phyloP scores from a whole-genome alignment of 2,888 invertebrate genomes.

The Epirrhoe alternata region DNA sequence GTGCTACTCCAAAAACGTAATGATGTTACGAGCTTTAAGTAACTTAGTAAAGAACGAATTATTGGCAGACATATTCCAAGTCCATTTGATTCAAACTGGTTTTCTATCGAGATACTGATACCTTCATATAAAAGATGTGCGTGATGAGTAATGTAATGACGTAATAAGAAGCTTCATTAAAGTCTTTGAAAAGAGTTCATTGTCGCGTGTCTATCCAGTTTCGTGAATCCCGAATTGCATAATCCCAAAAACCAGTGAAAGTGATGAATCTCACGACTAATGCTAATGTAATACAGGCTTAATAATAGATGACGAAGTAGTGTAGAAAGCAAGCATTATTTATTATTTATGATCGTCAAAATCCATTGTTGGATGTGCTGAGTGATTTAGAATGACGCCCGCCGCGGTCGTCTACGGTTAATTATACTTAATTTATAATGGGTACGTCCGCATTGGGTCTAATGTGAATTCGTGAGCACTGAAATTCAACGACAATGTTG shows the following conservation, averaged over 20 bases:
- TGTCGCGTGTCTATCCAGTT: conserved; percentile 27
- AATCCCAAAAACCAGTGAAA: conserved; percentile 78
- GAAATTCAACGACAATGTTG: conserved; percentile 10
- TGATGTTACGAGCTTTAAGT: not conserved
- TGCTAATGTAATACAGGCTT: conserved; percentile 66
- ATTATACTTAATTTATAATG: conserved; percentile 41
- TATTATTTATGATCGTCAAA: conserved; percentile 69
- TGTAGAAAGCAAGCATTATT: conserved; percentile 73
- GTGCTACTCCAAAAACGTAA: conserved; percentile 7
- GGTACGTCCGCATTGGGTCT: conserved; percentile 26
- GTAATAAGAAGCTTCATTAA: conserved; percentile 32
- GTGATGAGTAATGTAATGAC: conserved; percentile 15
- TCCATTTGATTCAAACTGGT: not conserved
- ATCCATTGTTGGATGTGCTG: conserved; percentile 67
- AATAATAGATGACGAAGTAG: conserved; percentile 71
- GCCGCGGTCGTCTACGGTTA: conserved; percentile 35
- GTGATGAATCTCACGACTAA: conserved; percentile 73
- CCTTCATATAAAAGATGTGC: conserved; percentile 1
- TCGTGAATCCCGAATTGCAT: conserved; percentile 66
- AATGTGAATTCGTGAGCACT: conserved; percentile 30
- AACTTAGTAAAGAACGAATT: not conserved
- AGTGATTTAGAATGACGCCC: conserved; percentile 68
- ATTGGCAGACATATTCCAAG: not conserved
- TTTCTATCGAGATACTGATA: not conserved
- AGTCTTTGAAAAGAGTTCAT: conserved; percentile 30